These are phyloP conservation scores for Tillus elongatus DNA, from an alignment of 2,888 invertebrate genomes.

Conservation along the genomic window DNA sequence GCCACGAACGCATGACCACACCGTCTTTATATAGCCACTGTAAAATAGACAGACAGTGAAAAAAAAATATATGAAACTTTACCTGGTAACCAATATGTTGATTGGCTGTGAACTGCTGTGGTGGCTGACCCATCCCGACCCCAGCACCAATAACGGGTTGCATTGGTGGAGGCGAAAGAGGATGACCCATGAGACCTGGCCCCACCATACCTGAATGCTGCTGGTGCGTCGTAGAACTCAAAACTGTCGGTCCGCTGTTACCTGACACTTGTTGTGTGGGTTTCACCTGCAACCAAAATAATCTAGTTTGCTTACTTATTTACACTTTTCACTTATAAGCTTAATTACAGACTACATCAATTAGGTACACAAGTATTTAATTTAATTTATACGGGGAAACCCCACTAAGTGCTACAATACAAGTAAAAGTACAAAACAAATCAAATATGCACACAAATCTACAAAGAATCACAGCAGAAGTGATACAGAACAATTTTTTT, in stretches of 20 bases:
- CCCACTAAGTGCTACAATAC: too few species aligned
- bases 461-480: too few species aligned
- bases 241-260: conserved; percentile 39
- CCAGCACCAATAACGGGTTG: conserved; percentile 43
- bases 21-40: too few species aligned
- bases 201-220: conserved; percentile 38
- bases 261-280: conserved; percentile 68
- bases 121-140: conserved; percentile 45
- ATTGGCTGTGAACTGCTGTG: conserved; percentile 47
- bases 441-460: too few species aligned
- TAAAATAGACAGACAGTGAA: too few species aligned
- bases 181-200: conserved; percentile 40
- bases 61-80: conserved; percentile 25
- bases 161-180: conserved; percentile 54
- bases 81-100: conserved; percentile 67
- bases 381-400: too few species aligned
- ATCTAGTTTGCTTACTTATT: too few species aligned
- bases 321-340: neutral
- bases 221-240: conserved; percentile 34
- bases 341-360: neutral
- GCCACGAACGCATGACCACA: too few species aligned
- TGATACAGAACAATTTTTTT: too few species aligned
- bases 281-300: conserved; percentile 55
- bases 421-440: too few species aligned
- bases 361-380: too few species aligned